Evolutionary conservation across 1,140 invertebrate species (phyloP).

Genomic region (Battus philenor): DNA sequence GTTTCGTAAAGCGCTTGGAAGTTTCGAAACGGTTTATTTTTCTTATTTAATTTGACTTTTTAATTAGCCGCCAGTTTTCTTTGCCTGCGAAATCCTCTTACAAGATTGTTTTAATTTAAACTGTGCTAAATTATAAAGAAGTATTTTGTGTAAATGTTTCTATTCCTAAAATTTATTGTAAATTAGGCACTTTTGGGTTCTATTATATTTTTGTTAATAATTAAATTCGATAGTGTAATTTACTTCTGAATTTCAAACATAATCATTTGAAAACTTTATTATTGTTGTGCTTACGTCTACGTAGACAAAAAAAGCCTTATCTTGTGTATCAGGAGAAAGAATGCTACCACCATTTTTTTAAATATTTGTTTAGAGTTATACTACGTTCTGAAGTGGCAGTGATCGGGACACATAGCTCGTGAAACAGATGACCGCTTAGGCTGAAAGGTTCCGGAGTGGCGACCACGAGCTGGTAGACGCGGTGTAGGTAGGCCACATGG

Average conservation of each 20-base stretch:
- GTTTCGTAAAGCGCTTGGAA: slow-evolving; percentile 2
- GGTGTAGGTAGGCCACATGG: no score
- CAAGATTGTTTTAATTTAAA: slow-evolving; percentile 49
- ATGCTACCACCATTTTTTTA: no score
- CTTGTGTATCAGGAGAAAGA: no score
- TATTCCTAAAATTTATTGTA: slow-evolving; percentile 30
- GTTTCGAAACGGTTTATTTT: slow-evolving; percentile 27
- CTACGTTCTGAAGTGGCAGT: no score
- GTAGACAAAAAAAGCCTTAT: no score
- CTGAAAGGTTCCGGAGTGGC: no score
- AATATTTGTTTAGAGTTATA: no score
- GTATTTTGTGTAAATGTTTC: neutral
- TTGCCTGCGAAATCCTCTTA: slow-evolving; percentile 54
- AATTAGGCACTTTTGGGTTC: neutral
- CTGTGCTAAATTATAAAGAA: neutral
- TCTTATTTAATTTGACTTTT: slow-evolving; percentile 56
- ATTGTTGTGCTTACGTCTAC: no score
- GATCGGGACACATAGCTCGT: no score
- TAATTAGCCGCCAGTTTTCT: slow-evolving; percentile 49
- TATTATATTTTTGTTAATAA: neutral
- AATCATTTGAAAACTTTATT: neutral
- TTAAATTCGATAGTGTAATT: neutral
- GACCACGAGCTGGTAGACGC: no score
- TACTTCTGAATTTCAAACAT: slow-evolving; percentile 20
- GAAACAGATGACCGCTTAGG: no score